Evolutionary conservation across 2,113 vertebrate species (phyloP), one percentile per base, ranked within the genome.

Genomic region (Gasterosteus nipponicus): DNA sequence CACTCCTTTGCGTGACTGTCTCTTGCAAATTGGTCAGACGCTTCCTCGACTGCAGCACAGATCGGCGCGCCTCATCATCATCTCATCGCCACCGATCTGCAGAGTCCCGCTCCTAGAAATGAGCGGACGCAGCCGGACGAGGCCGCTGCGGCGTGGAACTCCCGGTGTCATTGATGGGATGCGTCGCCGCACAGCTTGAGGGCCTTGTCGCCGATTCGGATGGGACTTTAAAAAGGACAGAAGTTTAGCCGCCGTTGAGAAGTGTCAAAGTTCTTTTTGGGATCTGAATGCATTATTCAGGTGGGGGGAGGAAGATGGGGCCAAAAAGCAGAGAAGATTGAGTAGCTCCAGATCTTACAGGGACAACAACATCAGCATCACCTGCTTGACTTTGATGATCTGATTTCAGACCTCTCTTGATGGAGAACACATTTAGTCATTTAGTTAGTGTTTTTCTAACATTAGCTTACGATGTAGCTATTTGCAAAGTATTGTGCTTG

Each of bases 81-180:
- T n/a, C n/a, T n/a, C n/a, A n/a, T 47, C 26, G 31, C 39, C n/a
- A 35, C 29, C 63, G 15, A 41, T 69, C 35, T 74, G 51, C n/a
- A 62, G 57, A 61, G 60, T 42, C 53, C 42, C 39, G 6, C 38
- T 68, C 53, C 66, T 69, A 71, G 0, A 38, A 73, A 69, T 19
- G 60, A 81, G 53, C 51, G 19, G 19, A 66, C 33, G 1, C 82
- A 86, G 75, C 31, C 19, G 41, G 76, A 76, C 69, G 73, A 86
- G 71, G 70, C 87, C 83, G 60, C 69, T 73, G 80, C n/a, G 39
- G 22, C 22, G 22, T 26, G 22, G 22, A 26, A 26, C 22, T 26
- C 22, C 22, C 22, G 22, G 22, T 26, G 22, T 26, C 22, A 26
- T 1, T 62, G n/a, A 47, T 18, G 29, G 1, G 39, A 54, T 59